These are phyloP conservation scores for Micromesistius poutassou DNA, from an alignment of 2,797 vertebrate genomes.

Conservation along the genomic window DNA sequence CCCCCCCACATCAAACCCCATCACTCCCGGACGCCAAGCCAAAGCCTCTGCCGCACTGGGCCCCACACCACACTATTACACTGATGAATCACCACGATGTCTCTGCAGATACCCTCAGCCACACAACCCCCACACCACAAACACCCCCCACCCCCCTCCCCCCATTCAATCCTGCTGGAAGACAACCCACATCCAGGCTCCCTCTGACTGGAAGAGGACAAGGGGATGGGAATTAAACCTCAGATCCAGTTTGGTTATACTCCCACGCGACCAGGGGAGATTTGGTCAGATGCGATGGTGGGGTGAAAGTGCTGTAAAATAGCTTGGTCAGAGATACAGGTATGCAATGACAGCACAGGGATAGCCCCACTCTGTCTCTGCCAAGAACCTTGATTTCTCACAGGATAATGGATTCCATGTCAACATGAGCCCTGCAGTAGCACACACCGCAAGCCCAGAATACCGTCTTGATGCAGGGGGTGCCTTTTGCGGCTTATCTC, in stretches of 20 bases:
- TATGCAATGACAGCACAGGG: constrained; percentile 32
- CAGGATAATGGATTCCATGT: constrained; percentile 45
- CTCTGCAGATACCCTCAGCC: constrained; percentile 23
- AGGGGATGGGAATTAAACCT: constrained; percentile 23
- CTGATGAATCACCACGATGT: constrained; percentile 32
- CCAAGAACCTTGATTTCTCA: constrained; percentile 19
- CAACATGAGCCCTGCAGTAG: constrained; percentile 1
- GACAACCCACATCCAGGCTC: no score
- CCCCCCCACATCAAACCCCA: no score
- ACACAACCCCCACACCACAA: no score
- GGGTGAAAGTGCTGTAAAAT: constrained; percentile 34
- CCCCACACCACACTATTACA: constrained; percentile 19
- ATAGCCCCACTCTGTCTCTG: constrained; percentile 35
- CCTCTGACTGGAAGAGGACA: neutral
- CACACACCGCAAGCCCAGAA: constrained; percentile 39
- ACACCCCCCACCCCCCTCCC: no score
- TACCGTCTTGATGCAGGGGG: constrained; percentile 28
- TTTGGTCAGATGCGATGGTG: constrained; percentile 5
- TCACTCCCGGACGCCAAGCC: no score
- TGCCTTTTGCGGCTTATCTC: neutral
- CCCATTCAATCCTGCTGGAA: no score
- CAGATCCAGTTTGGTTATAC: constrained; percentile 10
- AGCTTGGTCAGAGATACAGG: constrained; percentile 15
- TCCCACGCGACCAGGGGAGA: constrained; percentile 15
- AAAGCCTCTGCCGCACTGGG: neutral